A percentile compares a stretch with the other conserved stretches of the same genome.
phyloP scores from a whole-genome alignment of 2,113 vertebrate genomes.

The Epinephelus fuscoguttatus region DNA sequence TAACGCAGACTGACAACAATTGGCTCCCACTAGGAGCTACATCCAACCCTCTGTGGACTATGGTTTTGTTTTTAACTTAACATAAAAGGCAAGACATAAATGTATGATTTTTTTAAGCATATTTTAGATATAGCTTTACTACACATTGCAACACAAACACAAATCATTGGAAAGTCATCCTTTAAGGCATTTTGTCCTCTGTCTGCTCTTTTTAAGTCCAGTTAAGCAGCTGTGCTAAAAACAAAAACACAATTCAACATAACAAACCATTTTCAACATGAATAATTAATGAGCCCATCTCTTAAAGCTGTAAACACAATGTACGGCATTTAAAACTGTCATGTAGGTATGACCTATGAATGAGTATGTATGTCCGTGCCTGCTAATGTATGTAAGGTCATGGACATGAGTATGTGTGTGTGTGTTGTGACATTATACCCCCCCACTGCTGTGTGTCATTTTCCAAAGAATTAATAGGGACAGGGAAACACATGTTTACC shows the following conservation, averaged over 20 bases:
- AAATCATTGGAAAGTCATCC: constrained; percentile 3
- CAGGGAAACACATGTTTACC: constrained; percentile 12
- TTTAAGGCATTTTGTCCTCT: constrained; percentile 44
- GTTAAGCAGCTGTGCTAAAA: constrained; percentile 24
- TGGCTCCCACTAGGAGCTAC: constrained; percentile 8
- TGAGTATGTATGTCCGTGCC: constrained; percentile 1
- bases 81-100: not conserved
- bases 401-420: not conserved
- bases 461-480: constrained; percentile 14
- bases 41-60: not conserved
- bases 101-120: not conserved
- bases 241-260: constrained; percentile 54
- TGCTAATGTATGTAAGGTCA: constrained; percentile 2
- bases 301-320: constrained; percentile 46
- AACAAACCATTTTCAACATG: constrained; percentile 45
- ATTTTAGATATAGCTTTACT: constrained; percentile 1
- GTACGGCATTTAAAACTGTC: constrained; percentile 4
- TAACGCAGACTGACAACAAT: not conserved
- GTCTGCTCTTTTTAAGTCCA: constrained; percentile 37
- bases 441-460: constrained; percentile 22
- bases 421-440: not conserved
- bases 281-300: constrained; percentile 37
- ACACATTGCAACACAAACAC: not conserved
- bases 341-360: constrained; percentile 10
- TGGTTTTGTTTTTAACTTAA: constrained; percentile 14